Base-by-base conservation (phyloP, 2,888 invertebrate species). In the Ichneumoninae sp. region DNA sequence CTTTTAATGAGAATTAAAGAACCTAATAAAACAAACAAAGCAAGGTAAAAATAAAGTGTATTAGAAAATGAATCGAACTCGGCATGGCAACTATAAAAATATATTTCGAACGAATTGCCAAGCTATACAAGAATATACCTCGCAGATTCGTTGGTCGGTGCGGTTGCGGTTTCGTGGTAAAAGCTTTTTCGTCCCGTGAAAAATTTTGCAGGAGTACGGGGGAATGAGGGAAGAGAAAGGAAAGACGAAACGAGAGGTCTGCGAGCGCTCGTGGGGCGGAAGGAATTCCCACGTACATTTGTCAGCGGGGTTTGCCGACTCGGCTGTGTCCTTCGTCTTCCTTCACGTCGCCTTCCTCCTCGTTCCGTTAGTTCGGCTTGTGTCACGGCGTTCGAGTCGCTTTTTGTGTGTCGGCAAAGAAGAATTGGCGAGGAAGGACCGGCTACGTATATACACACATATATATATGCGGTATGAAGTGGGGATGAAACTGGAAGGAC, bases 221-320 rank as follows among this genome's bases (percentile, higher is more conserved):
- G 10, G 40, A 75, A 57, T 63, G 65, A 22, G 63, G 54, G 22
- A 66, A 47, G 54, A 78, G 54, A 63, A 65, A 44, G 71, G 50
- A 52, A 40, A 22, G 22, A 10, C 40, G n/a, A 36, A 19, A 57
- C 36, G 52, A 36, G 54, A 54, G 54, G 57, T 54, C 63, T 68
- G 40, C 50, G 44, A 13, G 40, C 66, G 47, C 71, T 54, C 63
- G 65, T 54, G 83, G 70, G 44, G 70, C 52, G 79, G 70, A 75
- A 79, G 79, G 83, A 79, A 83, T 83, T 79, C 75, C 75, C 78
- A 65, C 83, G 65, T 70, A 83, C 79, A 83, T 79, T 83, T 83
- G 75, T 83, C 83, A 83, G 78, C 63, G 70, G 71, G 71, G 79
- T 83, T 70, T 75, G 74, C 70, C 79, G 83, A 83, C 65, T 79